phyloP scores from a whole-genome alignment of 2,797 vertebrate species.

The Channallabes apus region DNA sequence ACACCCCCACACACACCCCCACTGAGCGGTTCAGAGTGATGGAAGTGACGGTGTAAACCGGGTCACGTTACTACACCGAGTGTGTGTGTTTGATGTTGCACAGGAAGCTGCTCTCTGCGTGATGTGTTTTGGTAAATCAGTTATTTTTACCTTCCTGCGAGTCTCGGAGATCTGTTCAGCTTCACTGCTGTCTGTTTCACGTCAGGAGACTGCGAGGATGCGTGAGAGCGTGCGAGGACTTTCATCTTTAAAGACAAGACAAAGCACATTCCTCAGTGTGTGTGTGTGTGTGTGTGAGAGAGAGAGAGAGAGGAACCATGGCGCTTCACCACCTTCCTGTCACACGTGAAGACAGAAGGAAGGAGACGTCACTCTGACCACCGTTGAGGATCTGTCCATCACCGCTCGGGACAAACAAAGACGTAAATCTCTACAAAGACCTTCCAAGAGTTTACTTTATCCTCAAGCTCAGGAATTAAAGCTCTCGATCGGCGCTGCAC shows the following conservation, averaged over 20 bases:
- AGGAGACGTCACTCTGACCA: slow-evolving; percentile 21
- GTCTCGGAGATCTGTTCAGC: not conserved
- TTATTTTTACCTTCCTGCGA: slow-evolving; percentile 24
- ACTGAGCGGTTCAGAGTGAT: not conserved
- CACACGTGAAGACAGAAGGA: slow-evolving; percentile 39
- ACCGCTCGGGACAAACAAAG: not conserved
- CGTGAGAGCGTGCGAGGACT: slow-evolving; percentile 39
- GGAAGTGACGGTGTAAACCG: not conserved
- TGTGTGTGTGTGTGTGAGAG: slow-evolving; percentile 21
- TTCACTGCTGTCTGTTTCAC: slow-evolving; percentile 27
- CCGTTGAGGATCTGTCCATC: not conserved
- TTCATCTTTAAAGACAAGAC: slow-evolving; percentile 51
- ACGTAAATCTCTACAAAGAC: not conserved
- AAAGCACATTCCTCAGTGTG: slow-evolving; percentile 53
- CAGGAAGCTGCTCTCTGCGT: slow-evolving; percentile 7
- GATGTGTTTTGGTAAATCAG: not conserved
- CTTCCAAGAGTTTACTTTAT: not conserved
- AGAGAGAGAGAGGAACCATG: slow-evolving; percentile 39
- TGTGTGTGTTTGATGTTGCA: not conserved
- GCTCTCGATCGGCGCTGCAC: not conserved
- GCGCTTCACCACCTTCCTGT: slow-evolving; percentile 35
- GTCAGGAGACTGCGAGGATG: slow-evolving; percentile 34
- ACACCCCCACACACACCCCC: too few relatives aligned
- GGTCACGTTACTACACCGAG: not conserved
- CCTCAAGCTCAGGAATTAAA: not conserved